Evolutionary conservation across 2,113 vertebrate species (phyloP).

Genomic region (Gymnogyps californianus): DNA sequence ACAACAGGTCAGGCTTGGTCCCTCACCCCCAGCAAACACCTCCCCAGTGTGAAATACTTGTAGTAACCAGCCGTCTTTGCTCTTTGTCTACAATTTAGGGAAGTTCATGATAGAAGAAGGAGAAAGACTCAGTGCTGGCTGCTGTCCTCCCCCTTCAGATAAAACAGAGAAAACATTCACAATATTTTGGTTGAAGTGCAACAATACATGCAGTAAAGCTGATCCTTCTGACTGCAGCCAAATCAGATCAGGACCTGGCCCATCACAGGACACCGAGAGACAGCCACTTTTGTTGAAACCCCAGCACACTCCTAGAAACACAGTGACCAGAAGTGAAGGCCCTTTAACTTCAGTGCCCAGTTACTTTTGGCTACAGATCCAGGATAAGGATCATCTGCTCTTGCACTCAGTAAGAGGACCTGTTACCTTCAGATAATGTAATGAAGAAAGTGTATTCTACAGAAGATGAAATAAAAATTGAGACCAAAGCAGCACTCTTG

Average conservation of each 20-base stretch:
- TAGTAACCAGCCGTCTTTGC: background rate
- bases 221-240: background rate
- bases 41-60: background rate
- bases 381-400: background rate
- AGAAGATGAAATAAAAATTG: background rate
- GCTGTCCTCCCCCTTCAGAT: background rate
- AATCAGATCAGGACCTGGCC: background rate
- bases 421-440: background rate
- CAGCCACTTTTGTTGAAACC: background rate
- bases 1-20: background rate
- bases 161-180: background rate
- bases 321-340: background rate
- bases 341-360: background rate
- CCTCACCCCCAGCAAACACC: background rate
- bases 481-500: background rate
- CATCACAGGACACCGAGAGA: background rate
- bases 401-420: background rate
- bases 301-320: background rate
- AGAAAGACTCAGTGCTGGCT: background rate
- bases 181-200: background rate
- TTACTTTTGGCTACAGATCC: background rate
- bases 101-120: background rate
- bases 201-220: background rate
- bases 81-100: background rate
- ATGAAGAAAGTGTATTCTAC: rapidly evolving